Evolutionary conservation across 2,113 vertebrate species (phyloP).

Genomic region (Rhinolophus sinicus): DNA sequence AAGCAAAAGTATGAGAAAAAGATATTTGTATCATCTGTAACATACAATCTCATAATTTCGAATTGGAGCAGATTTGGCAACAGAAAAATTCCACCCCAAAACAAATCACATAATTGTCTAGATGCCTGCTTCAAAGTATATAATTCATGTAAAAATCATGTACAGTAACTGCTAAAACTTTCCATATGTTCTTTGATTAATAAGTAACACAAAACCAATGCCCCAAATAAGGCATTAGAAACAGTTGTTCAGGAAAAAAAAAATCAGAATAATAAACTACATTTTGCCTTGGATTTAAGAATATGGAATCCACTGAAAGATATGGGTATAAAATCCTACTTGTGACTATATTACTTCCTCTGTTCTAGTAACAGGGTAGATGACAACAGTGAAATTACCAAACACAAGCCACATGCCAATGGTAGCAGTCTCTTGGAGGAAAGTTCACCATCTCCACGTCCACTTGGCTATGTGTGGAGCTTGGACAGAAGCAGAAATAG

Average conservation of each 20-base stretch:
- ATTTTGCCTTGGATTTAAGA: slow-evolving; percentile 8
- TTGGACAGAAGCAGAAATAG: not conserved
- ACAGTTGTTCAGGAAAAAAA: not conserved
- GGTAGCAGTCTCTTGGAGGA: not conserved
- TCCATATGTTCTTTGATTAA: not conserved
- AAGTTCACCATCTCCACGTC: not conserved
- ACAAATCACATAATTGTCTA: not conserved
- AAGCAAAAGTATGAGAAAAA: not conserved
- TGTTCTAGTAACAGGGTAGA: not conserved
- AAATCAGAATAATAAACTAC: not conserved
- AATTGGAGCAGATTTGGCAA: not conserved
- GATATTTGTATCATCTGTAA: not conserved
- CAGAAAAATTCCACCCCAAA: not conserved
- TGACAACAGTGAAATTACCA: not conserved
- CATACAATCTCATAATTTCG: not conserved
- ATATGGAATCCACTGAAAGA: not conserved
- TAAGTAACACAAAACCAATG: slow-evolving; percentile 8
- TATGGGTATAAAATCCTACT: not conserved
- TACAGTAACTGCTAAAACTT: not conserved
- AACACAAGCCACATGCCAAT: not conserved
- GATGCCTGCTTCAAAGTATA: not conserved
- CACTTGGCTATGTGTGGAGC: not conserved
- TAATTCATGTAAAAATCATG: not conserved
- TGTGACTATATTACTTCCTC: not conserved
- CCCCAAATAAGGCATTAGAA: not conserved